These are phyloP conservation scores for Cynocephalus volans DNA, from an alignment of 2,113 vertebrate genomes.

Conservation along the genomic window DNA sequence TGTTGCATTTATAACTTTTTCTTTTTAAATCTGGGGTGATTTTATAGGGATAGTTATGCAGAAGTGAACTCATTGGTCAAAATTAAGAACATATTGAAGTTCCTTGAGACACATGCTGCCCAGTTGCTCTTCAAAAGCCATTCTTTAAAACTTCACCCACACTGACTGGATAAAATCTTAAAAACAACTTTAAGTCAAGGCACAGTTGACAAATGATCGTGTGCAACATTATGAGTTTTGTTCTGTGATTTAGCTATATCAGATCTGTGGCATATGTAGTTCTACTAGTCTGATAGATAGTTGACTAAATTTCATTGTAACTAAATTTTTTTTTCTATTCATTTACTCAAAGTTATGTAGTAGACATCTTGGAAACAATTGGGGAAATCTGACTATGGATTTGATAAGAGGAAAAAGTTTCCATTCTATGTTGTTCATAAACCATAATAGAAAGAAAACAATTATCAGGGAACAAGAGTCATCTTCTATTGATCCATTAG, in stretches of 20 bases:
- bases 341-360: slow-evolving; percentile 24
- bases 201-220: neutral
- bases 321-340: neutral
- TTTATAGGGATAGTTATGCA: neutral
- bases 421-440: neutral
- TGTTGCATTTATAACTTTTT: neutral
- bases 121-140: slow-evolving; percentile 31
- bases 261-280: neutral
- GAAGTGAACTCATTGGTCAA: neutral
- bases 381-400: neutral
- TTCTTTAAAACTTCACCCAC: neutral
- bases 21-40: slow-evolving; percentile 25
- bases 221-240: neutral
- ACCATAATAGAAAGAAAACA: slow-evolving; percentile 24
- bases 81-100: slow-evolving; percentile 33
- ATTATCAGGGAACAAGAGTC: neutral
- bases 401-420: slow-evolving; percentile 17
- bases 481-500: neutral
- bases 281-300: neutral
- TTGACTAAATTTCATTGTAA: neutral
- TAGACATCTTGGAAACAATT: neutral
- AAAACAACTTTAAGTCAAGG: neutral
- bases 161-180: neutral
- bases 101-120: neutral
- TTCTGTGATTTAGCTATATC: neutral